A percentile compares a stretch with the other conserved stretches of the same genome.
Evolutionary conservation across 2,888 invertebrate genomes (phyloP).

Genomic region (Dilophus febrilis): DNA sequence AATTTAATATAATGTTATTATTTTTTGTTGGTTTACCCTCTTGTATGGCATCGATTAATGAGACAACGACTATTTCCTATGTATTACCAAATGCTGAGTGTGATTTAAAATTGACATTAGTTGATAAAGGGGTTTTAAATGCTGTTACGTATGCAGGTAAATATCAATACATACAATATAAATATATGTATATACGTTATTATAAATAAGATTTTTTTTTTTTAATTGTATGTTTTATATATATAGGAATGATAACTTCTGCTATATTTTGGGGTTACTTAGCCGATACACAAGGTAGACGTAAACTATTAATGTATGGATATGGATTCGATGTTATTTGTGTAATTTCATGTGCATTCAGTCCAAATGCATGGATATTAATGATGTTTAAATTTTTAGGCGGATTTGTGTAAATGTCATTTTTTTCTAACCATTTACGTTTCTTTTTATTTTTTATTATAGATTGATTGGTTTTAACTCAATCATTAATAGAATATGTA

Average conservation of each 20-base stretch:
- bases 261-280: constrained; percentile 63
- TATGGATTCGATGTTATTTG: constrained; percentile 44
- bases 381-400: constrained; percentile 53
- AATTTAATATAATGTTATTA: constrained; percentile 45
- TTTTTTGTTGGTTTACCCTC: constrained; percentile 43
- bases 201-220: no score
- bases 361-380: constrained; percentile 47
- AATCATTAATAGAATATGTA: no score
- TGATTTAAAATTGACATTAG: constrained; percentile 45
- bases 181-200: no score
- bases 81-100: constrained; percentile 60
- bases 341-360: constrained; percentile 43
- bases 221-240: neutral
- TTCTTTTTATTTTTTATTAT: neutral
- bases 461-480: no score
- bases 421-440: no score
- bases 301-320: constrained; percentile 47
- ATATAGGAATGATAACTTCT: constrained; percentile 57
- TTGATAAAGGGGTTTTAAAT: constrained; percentile 54
- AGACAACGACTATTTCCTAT: constrained; percentile 54
- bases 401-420: constrained; percentile 49
- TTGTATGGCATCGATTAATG: constrained; percentile 49
- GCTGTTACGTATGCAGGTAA: constrained; percentile 55
- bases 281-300: constrained; percentile 54
- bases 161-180: constrained; percentile 7